Base-by-base conservation (phyloP, 2,797 vertebrate genomes). In the Poecilia picta region DNA sequence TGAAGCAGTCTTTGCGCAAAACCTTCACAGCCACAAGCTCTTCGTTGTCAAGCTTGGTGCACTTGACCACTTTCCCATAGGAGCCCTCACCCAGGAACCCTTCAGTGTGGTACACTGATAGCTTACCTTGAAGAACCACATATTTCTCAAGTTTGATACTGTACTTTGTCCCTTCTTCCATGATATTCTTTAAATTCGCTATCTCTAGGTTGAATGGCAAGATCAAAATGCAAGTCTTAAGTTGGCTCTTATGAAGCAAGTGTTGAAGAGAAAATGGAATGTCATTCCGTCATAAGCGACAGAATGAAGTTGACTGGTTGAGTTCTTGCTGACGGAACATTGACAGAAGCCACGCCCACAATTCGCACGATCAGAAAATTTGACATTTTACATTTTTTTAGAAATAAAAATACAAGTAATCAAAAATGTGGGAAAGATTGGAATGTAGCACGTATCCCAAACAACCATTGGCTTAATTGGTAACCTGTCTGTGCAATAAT, bases 71-170 rank as follows among this genome's bases (percentile, higher is more conserved):
- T 43, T 28, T 43, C 8, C 73, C 73, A 23, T 28, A 75, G 57
- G n/a, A 43, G 25, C 73, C 73, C 55, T 75, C 6, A 31, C 53
- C 73, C 12, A 75, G 39, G n/a, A 75, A 18, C 18, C 57, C 53
- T 39, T 73, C 72, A 20, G 23, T 39, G 23, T 39, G 51, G 36
- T 73, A 73, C 28, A 41, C 41, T 2, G 68, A 43, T 1, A 43
- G 41, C 6, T 45, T 71, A 71, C 68, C 39, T 45, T 41, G 23
- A n/a, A 71, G 23, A 71, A 71, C 68, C 39, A 45, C 68, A 45
- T 23, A 43, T n/a, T 71, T 71, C 5, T 43, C 68, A n/a, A 71
- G 68, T 16, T 43, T 71, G 13, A 71, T 3, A 7, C 15, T n/a
- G 68, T n/a, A 11, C n/a, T 71, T 43, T 12, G 13, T 8, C 68